These are phyloP conservation scores for Actinernus sp. DNA, from an alignment of 92 coral and sea anemone species.

Conservation along the genomic window DNA sequence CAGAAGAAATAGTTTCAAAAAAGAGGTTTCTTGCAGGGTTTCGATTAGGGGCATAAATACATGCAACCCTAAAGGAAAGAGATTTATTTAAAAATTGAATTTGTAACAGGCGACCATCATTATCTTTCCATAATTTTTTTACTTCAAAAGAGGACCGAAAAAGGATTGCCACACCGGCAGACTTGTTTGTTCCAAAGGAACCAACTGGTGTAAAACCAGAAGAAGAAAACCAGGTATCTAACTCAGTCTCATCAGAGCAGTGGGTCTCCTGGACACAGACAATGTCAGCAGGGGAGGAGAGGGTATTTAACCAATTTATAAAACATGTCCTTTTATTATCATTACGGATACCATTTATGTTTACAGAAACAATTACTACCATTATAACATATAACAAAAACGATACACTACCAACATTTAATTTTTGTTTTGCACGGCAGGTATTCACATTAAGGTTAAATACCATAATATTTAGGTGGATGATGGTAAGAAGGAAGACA, in stretches of 20 bases:
- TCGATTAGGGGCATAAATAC: conserved; percentile 42
- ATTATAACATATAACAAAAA: no score
- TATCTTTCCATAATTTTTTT: background rate
- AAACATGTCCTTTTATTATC: background rate
- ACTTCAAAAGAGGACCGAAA: background rate
- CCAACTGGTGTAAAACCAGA: background rate
- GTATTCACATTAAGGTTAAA: no score
- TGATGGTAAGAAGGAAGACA: no score
- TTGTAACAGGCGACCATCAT: conserved; percentile 11
- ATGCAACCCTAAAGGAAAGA: background rate
- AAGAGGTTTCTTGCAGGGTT: conserved; percentile 9
- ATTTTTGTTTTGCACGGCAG: no score
- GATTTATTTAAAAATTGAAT: background rate
- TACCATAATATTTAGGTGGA: no score
- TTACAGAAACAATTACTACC: background rate
- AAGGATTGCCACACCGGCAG: conserved; percentile 28
- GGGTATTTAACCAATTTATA: background rate
- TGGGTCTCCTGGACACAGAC: conserved; percentile 41
- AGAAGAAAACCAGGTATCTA: conserved; percentile 16
- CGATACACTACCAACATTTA: no score
- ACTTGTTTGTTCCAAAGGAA: background rate
- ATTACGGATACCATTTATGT: background rate
- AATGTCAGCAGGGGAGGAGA: background rate
- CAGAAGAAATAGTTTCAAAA: background rate
- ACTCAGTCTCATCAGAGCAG: background rate